A percentile compares a stretch with the other conserved stretches of the same genome.
Conservation (phyloP, 2,113 vertebrate species). For the Zosterops lateralis region DNA sequence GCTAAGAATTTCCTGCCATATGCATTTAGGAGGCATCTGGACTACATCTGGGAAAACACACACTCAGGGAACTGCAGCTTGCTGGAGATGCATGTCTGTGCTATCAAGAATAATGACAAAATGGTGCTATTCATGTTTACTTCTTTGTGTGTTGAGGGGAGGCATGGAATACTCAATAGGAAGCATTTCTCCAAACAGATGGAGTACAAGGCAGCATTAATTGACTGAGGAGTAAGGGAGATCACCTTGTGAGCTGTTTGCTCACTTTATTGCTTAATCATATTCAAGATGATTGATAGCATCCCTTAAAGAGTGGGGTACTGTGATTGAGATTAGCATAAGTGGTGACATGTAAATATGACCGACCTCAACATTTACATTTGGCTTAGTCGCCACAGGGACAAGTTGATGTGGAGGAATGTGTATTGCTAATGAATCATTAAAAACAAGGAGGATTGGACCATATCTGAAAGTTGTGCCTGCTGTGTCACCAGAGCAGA, state of each 20-base stretch:
- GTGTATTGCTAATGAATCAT: slow-evolving; percentile 2
- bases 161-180: neutral
- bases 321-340: slow-evolving; percentile 50
- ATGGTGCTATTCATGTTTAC: slow-evolving; percentile 11
- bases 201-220: slow-evolving; percentile 10
- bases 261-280: slow-evolving; percentile 45
- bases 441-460: neutral
- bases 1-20: slow-evolving; percentile 70
- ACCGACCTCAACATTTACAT: slow-evolving; percentile 31
- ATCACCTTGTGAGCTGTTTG: slow-evolving; percentile 47
- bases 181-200: slow-evolving; percentile 35
- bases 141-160: neutral
- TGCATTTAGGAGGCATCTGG: slow-evolving; percentile 70
- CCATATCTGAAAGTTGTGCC: neutral
- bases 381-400: slow-evolving; percentile 8
- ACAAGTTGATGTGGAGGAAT: slow-evolving; percentile 5
- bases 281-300: slow-evolving; percentile 57
- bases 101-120: slow-evolving; percentile 51
- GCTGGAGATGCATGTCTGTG: slow-evolving; percentile 35
- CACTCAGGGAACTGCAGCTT: slow-evolving; percentile 13
- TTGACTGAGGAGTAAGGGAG: slow-evolving; percentile 7
- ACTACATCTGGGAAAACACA: slow-evolving; percentile 66
- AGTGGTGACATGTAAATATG: slow-evolving; percentile 56
- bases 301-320: neutral
- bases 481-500: neutral